These are phyloP conservation scores for Steatocranus sp. DNA, from an alignment of 2,797 vertebrate species.

Conservation along the genomic window DNA sequence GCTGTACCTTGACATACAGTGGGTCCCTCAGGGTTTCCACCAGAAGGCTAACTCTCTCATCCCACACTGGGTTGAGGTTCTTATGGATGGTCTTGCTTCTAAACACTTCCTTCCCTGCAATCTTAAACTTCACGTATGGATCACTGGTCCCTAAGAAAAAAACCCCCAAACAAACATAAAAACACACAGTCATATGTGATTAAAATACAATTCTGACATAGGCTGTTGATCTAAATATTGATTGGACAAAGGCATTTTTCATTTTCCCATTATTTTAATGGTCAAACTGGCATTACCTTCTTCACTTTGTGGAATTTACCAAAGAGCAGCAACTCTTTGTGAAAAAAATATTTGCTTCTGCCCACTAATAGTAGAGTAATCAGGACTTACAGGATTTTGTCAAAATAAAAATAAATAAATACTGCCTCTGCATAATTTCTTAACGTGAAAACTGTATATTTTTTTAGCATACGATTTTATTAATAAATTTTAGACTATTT, in stretches of 20 bases:
- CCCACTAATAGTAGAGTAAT: neutral
- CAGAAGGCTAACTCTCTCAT: slow-evolving; percentile 83
- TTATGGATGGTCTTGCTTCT: slow-evolving; percentile 95
- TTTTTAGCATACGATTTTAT: neutral
- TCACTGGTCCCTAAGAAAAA: slow-evolving; percentile 85
- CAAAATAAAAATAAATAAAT: neutral
- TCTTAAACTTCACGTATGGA: slow-evolving; percentile 96
- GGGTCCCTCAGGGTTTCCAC: slow-evolving; percentile 84
- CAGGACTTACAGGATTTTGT: neutral
- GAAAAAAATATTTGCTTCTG: neutral
- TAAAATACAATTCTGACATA: neutral
- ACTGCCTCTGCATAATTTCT: neutral
- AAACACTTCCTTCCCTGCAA: slow-evolving; percentile 91
- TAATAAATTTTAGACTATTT: neutral
- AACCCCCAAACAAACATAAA: neutral
- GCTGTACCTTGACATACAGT: slow-evolving; percentile 87
- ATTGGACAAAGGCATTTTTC: neutral
- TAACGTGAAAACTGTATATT: neutral
- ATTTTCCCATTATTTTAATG: neutral
- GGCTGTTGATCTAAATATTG: neutral
- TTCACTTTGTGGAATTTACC: neutral
- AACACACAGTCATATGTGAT: neutral
- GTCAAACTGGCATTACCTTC: neutral
- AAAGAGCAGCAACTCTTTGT: neutral
- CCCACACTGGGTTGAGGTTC: slow-evolving; percentile 95